phyloP scores from a whole-genome alignment of 2,113 vertebrate genomes.

The Isichthys henryi region DNA sequence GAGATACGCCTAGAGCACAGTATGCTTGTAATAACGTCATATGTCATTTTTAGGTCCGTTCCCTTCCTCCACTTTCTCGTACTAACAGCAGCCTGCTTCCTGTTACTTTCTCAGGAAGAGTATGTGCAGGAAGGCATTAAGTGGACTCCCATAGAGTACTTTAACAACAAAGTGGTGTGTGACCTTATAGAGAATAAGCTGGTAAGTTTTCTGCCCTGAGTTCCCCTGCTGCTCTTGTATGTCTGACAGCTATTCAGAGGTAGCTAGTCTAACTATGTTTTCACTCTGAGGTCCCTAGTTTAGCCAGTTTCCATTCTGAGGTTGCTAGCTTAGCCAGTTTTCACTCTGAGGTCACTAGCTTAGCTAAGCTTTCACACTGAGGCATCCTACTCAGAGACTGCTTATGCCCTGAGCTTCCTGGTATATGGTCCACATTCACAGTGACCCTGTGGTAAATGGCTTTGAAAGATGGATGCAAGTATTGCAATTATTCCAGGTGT shows the following conservation, averaged over 20 bases:
- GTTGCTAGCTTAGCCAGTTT: background rate
- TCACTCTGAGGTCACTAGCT: background rate
- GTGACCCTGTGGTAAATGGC: background rate
- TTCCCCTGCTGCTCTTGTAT: background rate
- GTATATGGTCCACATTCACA: background rate
- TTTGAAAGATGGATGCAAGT: background rate
- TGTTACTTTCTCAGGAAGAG: slow-evolving; percentile 70
- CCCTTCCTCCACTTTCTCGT: background rate
- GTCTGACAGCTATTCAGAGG: background rate
- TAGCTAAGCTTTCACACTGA: background rate
- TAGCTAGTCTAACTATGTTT: background rate
- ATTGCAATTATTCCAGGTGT: background rate
- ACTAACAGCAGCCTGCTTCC: background rate
- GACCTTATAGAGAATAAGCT: slow-evolving; percentile 97
- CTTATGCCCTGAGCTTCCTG: background rate
- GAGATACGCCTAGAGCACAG: background rate
- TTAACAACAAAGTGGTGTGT: slow-evolving; percentile 98
- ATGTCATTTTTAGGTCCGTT: background rate
- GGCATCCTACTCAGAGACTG: background rate
- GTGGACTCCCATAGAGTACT: slow-evolving; percentile 92
- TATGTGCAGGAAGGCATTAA: slow-evolving; percentile 95
- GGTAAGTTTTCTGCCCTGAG: slow-evolving; percentile 55
- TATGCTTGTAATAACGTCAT: background rate
- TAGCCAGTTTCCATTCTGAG: too few relatives aligned
- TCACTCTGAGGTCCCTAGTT: too few relatives aligned